Percentiles rank a stretch among this genome's conserved stretches.
These are phyloP conservation scores for Hololepta plana DNA, from an alignment of 2,888 invertebrate species.

Conservation along the genomic window DNA sequence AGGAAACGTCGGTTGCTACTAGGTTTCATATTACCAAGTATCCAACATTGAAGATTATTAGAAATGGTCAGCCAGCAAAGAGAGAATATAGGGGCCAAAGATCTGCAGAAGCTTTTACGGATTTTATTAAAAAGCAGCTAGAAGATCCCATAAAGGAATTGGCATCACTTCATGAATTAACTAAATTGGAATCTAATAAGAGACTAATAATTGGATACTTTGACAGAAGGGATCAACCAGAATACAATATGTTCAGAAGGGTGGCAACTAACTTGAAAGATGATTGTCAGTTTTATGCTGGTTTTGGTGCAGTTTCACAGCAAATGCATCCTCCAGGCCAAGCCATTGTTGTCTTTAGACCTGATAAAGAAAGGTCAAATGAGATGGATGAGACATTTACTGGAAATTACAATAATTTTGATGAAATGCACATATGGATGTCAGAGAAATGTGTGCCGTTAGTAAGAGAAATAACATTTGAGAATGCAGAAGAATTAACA, in stretches of 20 bases:
- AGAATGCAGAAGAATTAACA: conserved; percentile 97
- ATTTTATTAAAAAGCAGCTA: conserved; percentile 77
- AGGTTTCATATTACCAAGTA: conserved; percentile 96
- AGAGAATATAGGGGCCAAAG: conserved; percentile 80
- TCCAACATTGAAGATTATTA: conserved; percentile 89
- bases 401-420: conserved; percentile 57
- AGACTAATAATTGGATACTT: conserved; percentile 80
- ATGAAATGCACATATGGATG: conserved; percentile 78
- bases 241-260: conserved; percentile 62
- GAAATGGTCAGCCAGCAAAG: conserved; percentile 79
- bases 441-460: conserved; percentile 89
- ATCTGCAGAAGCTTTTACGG: conserved; percentile 76
- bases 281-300: conserved; percentile 87
- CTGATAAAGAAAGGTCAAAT: conserved; percentile 60
- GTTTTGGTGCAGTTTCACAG: conserved; percentile 66
- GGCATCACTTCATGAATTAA: conserved; percentile 48
- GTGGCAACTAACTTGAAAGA: conserved; percentile 81
- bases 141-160: conserved; percentile 74
- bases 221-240: conserved; percentile 58
- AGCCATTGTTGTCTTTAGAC: conserved; percentile 67
- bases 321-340: conserved; percentile 76
- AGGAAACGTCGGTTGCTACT: conserved; percentile 69
- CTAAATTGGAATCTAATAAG: conserved; percentile 58
- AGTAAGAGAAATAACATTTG: conserved; percentile 97
- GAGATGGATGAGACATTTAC: conserved; percentile 70